These are phyloP conservation scores for Sebastes hubbsi DNA, from an alignment of 2,797 vertebrate species.

Conservation along the genomic window DNA sequence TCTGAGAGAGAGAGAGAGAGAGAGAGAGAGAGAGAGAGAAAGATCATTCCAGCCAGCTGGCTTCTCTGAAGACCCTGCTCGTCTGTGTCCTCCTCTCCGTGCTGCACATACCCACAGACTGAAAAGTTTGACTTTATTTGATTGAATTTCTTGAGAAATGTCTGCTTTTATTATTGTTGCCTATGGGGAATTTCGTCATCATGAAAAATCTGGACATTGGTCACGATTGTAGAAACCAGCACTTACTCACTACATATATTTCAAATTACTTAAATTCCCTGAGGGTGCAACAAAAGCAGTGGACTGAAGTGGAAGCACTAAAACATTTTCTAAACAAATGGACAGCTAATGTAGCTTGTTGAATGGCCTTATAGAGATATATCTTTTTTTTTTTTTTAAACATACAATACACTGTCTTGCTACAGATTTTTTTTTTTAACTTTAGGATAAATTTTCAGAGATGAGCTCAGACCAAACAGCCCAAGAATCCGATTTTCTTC, in stretches of 20 bases:
- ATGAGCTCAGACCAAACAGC: conserved; percentile 53
- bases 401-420: not conserved
- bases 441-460: conserved; percentile 23
- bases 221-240: not conserved
- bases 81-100: conserved; percentile 21
- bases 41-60: conserved; percentile 42
- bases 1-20: conserved; percentile 34
- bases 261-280: conserved; percentile 17
- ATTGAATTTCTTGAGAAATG: not conserved
- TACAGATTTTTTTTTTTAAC: not conserved
- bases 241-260: conserved; percentile 6
- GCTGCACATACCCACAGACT: not conserved
- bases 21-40: not conserved
- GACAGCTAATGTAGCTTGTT: conserved; percentile 17
- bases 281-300: conserved; percentile 1
- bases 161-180: conserved; percentile 1
- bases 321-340: conserved; percentile 21
- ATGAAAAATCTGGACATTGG: conserved; percentile 18
- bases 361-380: not conserved
- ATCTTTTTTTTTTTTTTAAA: no score
- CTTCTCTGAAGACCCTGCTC: conserved; percentile 38
- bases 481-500: conserved; percentile 50
- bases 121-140: conserved; percentile 11
- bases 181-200: not conserved
- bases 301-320: not conserved